phyloP scores from a whole-genome alignment of 2,797 vertebrate genomes.

The Taenioides sp. region DNA sequence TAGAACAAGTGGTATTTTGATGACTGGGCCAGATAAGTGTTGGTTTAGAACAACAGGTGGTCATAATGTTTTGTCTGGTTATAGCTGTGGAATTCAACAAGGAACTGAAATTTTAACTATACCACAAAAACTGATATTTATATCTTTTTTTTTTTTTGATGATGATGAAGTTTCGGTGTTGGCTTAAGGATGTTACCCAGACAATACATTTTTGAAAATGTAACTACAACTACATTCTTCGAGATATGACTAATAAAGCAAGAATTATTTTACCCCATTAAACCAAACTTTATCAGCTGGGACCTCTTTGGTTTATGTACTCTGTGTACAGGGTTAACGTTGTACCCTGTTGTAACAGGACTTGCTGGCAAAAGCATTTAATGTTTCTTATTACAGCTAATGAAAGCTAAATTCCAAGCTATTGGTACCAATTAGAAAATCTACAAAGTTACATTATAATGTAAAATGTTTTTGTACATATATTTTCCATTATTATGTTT shows the following conservation, averaged over 20 bases:
- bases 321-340: slow-evolving; percentile 3
- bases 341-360: no score
- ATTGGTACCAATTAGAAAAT: neutral
- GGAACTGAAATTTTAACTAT: neutral
- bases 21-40: neutral
- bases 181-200: neutral
- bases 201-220: neutral
- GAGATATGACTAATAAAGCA: slow-evolving; percentile 10
- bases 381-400: neutral
- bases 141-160: no score
- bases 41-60: neutral
- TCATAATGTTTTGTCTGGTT: neutral
- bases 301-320: slow-evolving; percentile 63
- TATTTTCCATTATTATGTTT: neutral
- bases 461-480: neutral
- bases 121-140: neutral
- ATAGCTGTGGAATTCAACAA: neutral
- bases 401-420: neutral
- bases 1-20: neutral
- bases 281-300: slow-evolving; percentile 18
- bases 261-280: neutral
- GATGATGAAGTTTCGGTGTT: neutral
- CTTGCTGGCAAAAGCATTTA: neutral
- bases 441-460: neutral
- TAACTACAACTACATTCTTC: slow-evolving; percentile 34